Percentiles rank a stretch among this genome's conserved stretches.
Conservation (phyloP, 2,888 invertebrate genomes). For the Stomorhina lunata region DNA sequence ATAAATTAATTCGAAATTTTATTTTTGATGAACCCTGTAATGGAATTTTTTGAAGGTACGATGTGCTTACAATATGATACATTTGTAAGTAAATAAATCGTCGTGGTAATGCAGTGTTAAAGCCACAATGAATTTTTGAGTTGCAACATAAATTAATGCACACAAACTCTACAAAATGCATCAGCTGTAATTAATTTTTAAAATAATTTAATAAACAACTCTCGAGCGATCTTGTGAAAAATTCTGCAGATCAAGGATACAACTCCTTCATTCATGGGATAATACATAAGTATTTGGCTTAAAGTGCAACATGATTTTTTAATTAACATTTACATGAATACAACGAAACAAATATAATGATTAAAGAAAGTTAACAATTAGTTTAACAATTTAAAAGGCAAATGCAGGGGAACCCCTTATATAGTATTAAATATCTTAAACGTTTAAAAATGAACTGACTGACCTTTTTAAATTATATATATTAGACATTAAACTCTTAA, state of each 20-base stretch:
- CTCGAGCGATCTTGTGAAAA: background rate
- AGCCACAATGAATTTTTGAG: slow-evolving; percentile 23
- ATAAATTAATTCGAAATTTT: no score
- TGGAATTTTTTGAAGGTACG: no score
- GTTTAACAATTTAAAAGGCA: no score
- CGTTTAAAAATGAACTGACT: slow-evolving; percentile 10
- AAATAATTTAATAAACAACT: background rate
- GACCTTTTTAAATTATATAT: slow-evolving; percentile 42
- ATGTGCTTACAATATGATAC: background rate
- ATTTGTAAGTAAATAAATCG: background rate
- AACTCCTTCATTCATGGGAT: no score
- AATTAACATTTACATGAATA: no score
- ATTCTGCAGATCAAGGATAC: no score
- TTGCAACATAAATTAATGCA: background rate
- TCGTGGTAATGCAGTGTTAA: background rate
- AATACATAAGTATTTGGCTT: no score
- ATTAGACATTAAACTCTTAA: slow-evolving; percentile 38
- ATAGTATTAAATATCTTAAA: slow-evolving; percentile 41
- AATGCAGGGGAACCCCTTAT: no score
- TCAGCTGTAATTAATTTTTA: background rate
- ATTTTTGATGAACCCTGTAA: no score
- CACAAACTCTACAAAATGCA: background rate
- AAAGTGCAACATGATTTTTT: no score
- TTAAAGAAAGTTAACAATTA: no score
- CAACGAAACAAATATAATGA: no score